A percentile compares a stretch with the other conserved stretches of the same genome.
phyloP scores from a whole-genome alignment of 2,888 invertebrate species.

The Unio pictorum region DNA sequence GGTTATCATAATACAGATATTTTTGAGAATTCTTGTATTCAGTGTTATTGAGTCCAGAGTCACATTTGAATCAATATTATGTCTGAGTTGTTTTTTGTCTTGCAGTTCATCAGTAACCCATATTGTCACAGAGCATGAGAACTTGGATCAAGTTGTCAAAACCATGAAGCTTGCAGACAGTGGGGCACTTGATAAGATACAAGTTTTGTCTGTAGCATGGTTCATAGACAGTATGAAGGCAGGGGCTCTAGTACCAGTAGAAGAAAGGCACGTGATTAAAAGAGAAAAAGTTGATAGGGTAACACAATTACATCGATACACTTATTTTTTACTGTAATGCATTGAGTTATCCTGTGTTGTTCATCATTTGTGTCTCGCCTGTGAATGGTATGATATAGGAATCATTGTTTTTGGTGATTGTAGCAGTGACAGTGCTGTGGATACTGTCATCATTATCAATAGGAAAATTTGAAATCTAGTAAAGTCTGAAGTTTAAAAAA shows the following conservation, averaged over 20 bases:
- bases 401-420: too few species aligned
- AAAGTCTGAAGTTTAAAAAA: too few species aligned
- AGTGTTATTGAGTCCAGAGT: background rate
- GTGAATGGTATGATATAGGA: too few species aligned
- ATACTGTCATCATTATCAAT: too few species aligned
- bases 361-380: too few species aligned
- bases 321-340: background rate
- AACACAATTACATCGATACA: constrained; percentile 10
- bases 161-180: constrained; percentile 19
- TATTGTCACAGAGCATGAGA: constrained; percentile 33
- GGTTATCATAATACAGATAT: too few species aligned
- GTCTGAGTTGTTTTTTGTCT: background rate
- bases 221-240: constrained; percentile 54
- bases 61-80: background rate
- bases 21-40: too few species aligned
- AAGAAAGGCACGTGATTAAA: constrained; percentile 26
- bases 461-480: too few species aligned
- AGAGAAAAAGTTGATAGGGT: background rate
- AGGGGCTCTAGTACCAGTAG: constrained; percentile 36
- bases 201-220: constrained; percentile 48
- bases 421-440: too few species aligned
- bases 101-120: constrained; percentile 28
- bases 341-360: background rate
- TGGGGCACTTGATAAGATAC: constrained; percentile 20
- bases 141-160: constrained; percentile 16